Evolutionary conservation across 1,140 invertebrate genomes (phyloP).

Genomic region (Triops cancriformis): DNA sequence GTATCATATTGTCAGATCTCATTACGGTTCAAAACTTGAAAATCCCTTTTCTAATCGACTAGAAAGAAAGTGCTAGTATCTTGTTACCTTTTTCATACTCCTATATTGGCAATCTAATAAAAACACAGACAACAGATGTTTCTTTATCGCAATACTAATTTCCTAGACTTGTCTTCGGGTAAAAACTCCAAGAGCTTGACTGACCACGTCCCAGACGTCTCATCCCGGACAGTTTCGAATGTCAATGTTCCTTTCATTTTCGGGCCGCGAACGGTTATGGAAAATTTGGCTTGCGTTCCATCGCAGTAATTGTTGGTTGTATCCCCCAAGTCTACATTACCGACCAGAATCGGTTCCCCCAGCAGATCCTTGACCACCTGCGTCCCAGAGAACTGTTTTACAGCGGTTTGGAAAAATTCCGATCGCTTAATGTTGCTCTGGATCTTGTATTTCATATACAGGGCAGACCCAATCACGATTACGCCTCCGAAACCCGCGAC

Average conservation of each 20-base stretch:
- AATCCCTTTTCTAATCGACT: background rate
- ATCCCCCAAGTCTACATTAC: constrained; percentile 48
- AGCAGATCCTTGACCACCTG: constrained; percentile 47
- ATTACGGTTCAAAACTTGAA: too few species aligned
- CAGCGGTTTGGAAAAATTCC: constrained; percentile 50
- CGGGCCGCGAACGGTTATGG: constrained; percentile 49
- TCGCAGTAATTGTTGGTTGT: constrained; percentile 46
- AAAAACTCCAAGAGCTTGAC: background rate
- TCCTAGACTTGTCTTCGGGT: background rate
- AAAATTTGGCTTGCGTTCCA: constrained; percentile 45
- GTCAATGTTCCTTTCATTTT: constrained; percentile 50
- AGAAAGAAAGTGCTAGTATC: background rate
- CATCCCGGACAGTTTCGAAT: constrained; percentile 44
- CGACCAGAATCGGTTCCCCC: constrained; percentile 55
- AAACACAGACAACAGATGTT: background rate
- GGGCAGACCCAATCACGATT: constrained; percentile 40
- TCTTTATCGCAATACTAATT: background rate
- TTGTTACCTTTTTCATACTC: background rate
- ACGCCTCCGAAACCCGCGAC: constrained; percentile 45
- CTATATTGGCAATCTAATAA: background rate
- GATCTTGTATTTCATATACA: constrained; percentile 41
- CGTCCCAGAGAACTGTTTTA: constrained; percentile 46
- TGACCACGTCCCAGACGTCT: background rate
- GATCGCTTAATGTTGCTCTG: constrained; percentile 41
- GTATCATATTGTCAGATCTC: too few species aligned